Base-by-base conservation (phyloP, 2,888 invertebrate genomes). In the Cryptocephalus moraei region DNA sequence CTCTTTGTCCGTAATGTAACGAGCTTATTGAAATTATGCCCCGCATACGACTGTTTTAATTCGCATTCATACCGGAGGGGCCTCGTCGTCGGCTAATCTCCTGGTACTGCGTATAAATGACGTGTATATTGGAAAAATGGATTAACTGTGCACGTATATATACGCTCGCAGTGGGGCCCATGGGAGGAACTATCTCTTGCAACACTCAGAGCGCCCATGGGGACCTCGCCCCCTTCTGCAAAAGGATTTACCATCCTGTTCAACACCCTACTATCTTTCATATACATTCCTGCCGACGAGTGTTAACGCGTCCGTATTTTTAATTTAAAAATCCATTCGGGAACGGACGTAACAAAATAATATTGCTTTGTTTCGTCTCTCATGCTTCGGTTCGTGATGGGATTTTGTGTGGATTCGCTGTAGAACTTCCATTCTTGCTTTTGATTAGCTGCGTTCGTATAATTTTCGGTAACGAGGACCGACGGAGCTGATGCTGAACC, bases 121-220 rank as follows among this genome's bases (percentile, higher is more conserved):
- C 67, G 65, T 66, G 65, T 65, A 65, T 65, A 67, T 68, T 67
- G 67, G 66, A 68, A 67, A 67, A 67, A 67, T 65, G 67, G 68
- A 68, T 68, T 68, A 66, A 62, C 61, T 62, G 59, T 56, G 53
- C 53, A 45, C 40, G 39, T 45, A 43, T n/a, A n/a, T 36, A 13
- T 32, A 41, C 33, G 34, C 39, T 57, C 59, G 59, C 58, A 61
- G 63, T 62, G 56, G 56, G 53, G 51, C 67, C 64, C 67, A 49
- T 48, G 69, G 64, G 69, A 69, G 54, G 57, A 59, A 61, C 64
- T 68, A 69, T 69, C 67, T 63, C 63, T 63, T 58, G 60, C 63
- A 62, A 65, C 67, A 66, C 65, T 66, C 68, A 56, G 56, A 45
- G 54, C 46, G 53, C 59, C 63, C 62, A 53, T 53, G 54, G 64